Conservation (phyloP, 2,888 invertebrate species). For the Rotaria macrura region DNA sequence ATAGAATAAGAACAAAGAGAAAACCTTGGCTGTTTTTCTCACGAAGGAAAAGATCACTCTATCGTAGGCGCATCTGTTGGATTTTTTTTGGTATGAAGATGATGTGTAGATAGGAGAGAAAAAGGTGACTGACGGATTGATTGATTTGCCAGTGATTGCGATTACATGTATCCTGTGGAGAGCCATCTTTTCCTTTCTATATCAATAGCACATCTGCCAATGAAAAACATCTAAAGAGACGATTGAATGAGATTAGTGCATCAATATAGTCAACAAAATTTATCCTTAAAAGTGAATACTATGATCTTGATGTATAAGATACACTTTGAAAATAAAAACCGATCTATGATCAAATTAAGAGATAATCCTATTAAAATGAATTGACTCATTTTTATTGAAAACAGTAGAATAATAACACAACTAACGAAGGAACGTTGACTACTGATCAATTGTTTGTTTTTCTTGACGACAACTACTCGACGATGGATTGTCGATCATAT, state of each 20-base stretch:
- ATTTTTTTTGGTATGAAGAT: background rate
- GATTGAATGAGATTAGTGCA: background rate
- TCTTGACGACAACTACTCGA: no score
- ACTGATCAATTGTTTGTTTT: no score
- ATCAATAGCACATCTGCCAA: background rate
- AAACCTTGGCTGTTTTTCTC: background rate
- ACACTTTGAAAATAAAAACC: no score
- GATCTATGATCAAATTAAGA: no score
- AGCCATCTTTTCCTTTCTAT: background rate
- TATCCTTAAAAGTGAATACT: no score
- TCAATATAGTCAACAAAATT: no score
- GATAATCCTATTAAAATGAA: no score
- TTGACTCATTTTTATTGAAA: no score
- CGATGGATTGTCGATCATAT: no score
- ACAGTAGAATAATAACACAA: no score
- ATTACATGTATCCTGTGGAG: background rate
- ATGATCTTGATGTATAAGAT: no score
- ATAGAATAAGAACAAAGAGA: background rate
- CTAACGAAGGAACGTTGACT: no score
- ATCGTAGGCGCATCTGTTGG: background rate
- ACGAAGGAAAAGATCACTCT: background rate
- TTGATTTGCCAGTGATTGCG: background rate
- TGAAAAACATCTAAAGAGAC: background rate
- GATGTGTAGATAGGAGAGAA: background rate
- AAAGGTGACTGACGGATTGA: background rate